phyloP scores from a whole-genome alignment of 2,888 invertebrate genomes.

The Drosophila tripunctata region DNA sequence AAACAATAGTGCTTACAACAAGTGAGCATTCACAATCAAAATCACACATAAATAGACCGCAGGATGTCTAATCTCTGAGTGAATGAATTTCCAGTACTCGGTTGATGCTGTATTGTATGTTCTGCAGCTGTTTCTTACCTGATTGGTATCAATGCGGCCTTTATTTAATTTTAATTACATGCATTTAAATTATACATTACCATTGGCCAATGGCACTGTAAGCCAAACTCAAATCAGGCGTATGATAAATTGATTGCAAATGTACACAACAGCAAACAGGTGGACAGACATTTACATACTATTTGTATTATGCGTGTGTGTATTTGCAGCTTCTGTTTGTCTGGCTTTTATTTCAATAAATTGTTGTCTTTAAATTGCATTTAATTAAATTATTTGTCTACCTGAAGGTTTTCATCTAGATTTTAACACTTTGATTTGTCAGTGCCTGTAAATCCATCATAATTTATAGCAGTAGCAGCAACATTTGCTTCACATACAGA shows the following conservation, averaged over 20 bases:
- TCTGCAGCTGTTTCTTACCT: slow-evolving; percentile 15
- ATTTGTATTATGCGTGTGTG: background rate
- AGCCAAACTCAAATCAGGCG: slow-evolving; percentile 56
- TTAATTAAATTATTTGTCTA: slow-evolving; percentile 49
- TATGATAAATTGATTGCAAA: slow-evolving; percentile 71
- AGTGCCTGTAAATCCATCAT: slow-evolving; percentile 14
- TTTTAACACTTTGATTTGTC: slow-evolving; percentile 20
- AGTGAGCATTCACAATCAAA: too few species aligned
- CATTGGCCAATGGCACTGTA: slow-evolving; percentile 23
- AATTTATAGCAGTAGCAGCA: slow-evolving; percentile 6
- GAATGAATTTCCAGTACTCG: background rate
- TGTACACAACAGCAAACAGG: slow-evolving; percentile 23
- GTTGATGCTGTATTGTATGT: background rate
- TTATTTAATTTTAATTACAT: slow-evolving; percentile 63
- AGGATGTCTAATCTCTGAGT: slow-evolving; percentile 12
- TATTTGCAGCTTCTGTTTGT: background rate
- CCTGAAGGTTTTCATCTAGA: slow-evolving; percentile 16
- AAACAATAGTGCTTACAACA: slow-evolving; percentile 10
- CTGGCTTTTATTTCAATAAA: slow-evolving; percentile 34
- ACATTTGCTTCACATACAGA: background rate
- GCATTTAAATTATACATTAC: slow-evolving; percentile 46
- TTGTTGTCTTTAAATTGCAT: slow-evolving; percentile 43
- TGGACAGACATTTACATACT: background rate
- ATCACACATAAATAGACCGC: background rate
- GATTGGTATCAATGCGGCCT: slow-evolving; percentile 18